Percentiles rank a stretch among this genome's conserved stretches.
Evolutionary conservation across 2,888 invertebrate species (phyloP).

Genomic region (Meta bourneti): DNA sequence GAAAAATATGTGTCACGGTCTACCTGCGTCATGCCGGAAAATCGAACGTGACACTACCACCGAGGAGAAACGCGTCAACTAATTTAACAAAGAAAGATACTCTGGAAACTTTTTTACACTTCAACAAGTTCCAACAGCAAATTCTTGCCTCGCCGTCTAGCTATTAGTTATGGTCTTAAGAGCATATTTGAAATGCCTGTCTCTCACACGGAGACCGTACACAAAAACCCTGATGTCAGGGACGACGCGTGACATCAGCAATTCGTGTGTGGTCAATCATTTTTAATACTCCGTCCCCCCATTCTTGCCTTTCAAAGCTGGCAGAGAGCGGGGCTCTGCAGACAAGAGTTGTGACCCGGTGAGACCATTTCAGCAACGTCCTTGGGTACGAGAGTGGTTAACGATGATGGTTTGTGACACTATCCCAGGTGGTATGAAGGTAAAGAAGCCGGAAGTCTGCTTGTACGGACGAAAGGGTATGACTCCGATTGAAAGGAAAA

Average conservation of each 20-base stretch:
- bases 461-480: not conserved
- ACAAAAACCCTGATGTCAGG: slow-evolving; percentile 11
- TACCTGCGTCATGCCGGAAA: not conserved
- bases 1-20: too few relatives aligned
- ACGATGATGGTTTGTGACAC: slow-evolving; percentile 30
- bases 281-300: not conserved
- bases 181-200: not conserved
- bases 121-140: not conserved
- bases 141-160: not conserved
- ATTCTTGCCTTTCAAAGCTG: not conserved
- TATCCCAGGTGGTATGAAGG: slow-evolving; percentile 35
- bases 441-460: slow-evolving; percentile 24
- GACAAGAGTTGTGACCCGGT: slow-evolving; percentile 6
- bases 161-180: not conserved
- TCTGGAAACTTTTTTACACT: not conserved
- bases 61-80: not conserved
- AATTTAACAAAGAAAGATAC: not conserved
- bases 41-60: not conserved
- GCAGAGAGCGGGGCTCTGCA: not conserved
- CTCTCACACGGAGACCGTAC: not conserved
- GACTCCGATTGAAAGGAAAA: not conserved
- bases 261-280: slow-evolving; percentile 17
- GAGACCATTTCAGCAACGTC: not conserved
- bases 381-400: slow-evolving; percentile 22
- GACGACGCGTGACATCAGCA: slow-evolving; percentile 19